Base-by-base conservation (phyloP, 1,140 invertebrate genomes). In the Goniozus legneri region DNA sequence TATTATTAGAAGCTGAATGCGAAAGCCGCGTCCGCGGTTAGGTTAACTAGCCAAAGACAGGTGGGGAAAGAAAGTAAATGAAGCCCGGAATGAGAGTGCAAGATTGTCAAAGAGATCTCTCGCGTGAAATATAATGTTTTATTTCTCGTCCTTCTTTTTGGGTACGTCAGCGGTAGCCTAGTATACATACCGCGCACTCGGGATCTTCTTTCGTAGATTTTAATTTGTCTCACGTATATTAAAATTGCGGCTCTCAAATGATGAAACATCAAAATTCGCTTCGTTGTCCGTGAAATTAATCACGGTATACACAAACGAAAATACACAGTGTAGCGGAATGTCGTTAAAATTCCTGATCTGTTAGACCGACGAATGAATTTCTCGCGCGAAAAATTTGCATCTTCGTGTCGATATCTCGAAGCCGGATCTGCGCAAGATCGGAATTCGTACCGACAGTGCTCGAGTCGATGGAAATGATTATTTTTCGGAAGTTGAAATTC, bases 1-100 rank as follows among this genome's bases (percentile, higher is more conserved):
- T 73, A 73, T 75, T 75, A 75, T 75, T 74, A 73, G 64, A 66
- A 74, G 61, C 51, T 65, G 58, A 59, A 69, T 71, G 64, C 65
- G 67, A 70, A 70, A 69, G 46, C 64, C 55, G 57, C 49, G 46
- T 46, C 47, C 36, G 43, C 57, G 48, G 47, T 46, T 47, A 51
- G 56, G 58, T 62, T 60, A 60, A 64, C 62, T 64, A 60, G 57
- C 52, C 58, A 55, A 46, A 55, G 57, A 60, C 57, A 58, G 56
- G 57, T 58, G 56, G 57, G 46, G 34, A 55, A 60, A 66, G 61
- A 62, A 66, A 59, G 56, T 61, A 54, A 59, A 57, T 62, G 62
- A 62, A 65, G 53, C 57, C 48, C 56, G 44, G 59, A 64, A 65
- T 64, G 60, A 66, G 56, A 60, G 59, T 60, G 57, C 57, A 55